These are phyloP conservation scores for Cryptotis parvus DNA, from an alignment of 2,113 vertebrate genomes.

Conservation along the genomic window DNA sequence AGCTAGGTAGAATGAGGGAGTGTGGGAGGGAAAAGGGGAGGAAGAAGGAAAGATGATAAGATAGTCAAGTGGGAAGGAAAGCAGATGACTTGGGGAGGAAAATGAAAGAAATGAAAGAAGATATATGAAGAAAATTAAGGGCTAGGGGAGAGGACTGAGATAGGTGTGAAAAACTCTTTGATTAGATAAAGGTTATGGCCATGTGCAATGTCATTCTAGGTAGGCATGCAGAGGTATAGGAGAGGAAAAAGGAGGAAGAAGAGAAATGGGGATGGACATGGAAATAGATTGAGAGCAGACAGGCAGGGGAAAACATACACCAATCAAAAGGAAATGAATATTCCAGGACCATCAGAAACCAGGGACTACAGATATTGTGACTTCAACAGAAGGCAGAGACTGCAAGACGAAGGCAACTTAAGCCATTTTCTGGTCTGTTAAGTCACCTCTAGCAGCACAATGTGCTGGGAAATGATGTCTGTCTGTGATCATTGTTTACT, in stretches of 20 bases:
- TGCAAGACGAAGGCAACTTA: conserved; percentile 77
- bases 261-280: background rate
- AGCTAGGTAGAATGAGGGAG: background rate
- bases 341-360: conserved; percentile 56
- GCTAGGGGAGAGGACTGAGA: background rate
- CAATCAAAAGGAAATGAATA: conserved; percentile 62
- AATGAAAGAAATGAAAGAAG: conserved; percentile 24
- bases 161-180: background rate
- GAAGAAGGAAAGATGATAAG: background rate
- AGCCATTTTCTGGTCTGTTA: conserved; percentile 80
- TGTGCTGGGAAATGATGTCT: conserved; percentile 79
- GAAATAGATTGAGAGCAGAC: conserved; percentile 22
- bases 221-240: background rate
- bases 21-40: background rate
- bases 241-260: background rate
- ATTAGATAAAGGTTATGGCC: background rate
- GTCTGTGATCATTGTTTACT: conserved; percentile 84
- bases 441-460: conserved; percentile 73
- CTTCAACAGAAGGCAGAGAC: conserved; percentile 67
- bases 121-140: background rate
- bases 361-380: conserved; percentile 58
- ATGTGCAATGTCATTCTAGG: background rate
- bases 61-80: background rate
- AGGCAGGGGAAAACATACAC: conserved; percentile 10
- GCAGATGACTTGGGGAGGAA: conserved; percentile 10